These are phyloP conservation scores for Arge pagana DNA, from an alignment of 2,888 invertebrate species.

Conservation along the genomic window DNA sequence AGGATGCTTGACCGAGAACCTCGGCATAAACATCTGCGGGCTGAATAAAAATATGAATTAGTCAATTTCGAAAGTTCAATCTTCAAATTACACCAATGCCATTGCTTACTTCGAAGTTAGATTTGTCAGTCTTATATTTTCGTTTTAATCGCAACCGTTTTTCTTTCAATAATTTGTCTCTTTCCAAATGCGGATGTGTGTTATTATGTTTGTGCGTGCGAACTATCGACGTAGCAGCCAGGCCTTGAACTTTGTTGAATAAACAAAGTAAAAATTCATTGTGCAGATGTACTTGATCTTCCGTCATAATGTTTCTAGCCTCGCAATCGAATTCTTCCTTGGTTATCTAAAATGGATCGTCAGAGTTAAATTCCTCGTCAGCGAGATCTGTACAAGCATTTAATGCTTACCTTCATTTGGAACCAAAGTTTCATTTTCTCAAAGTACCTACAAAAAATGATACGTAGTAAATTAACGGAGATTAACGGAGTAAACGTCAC, in stretches of 20 bases:
- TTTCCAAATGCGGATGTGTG: constrained; percentile 53
- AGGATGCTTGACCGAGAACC: constrained; percentile 51
- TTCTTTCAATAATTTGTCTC: constrained; percentile 53
- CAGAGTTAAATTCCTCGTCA: not conserved
- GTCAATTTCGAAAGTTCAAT: too few relatives aligned
- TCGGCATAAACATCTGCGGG: constrained; percentile 56
- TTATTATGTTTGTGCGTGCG: constrained; percentile 40
- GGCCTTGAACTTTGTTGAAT: constrained; percentile 71
- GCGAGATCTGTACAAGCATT: not conserved
- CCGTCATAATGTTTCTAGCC: constrained; percentile 73
- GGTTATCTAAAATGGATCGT: constrained; percentile 64
- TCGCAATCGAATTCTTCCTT: constrained; percentile 84
- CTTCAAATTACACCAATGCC: constrained; percentile 37
- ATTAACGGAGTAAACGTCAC: not conserved
- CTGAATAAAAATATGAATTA: too few relatives aligned
- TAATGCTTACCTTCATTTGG: constrained; percentile 57
- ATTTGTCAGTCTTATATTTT: constrained; percentile 56
- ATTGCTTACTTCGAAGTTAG: constrained; percentile 59
- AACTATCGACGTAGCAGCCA: constrained; percentile 56
- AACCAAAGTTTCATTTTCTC: constrained; percentile 79
- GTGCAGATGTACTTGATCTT: constrained; percentile 79
- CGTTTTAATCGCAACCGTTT: constrained; percentile 54
- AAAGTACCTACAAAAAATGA: constrained; percentile 61
- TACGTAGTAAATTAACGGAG: not conserved
- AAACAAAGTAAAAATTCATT: constrained; percentile 83